Base-by-base conservation (phyloP, 2,113 vertebrate species). In the Ochotona princeps region DNA sequence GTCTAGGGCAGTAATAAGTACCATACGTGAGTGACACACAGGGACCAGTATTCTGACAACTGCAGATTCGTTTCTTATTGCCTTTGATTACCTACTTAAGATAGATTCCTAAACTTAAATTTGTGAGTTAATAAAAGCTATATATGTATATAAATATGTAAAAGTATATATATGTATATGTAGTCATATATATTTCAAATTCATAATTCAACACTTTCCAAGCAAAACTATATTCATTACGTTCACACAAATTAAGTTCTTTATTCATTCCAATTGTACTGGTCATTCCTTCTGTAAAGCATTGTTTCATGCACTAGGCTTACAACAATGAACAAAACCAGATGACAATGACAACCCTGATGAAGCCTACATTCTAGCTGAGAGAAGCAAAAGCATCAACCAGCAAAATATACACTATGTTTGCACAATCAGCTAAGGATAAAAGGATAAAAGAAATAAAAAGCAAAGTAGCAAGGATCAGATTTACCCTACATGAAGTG, bases 91-190 rank as follows among this genome's bases (percentile, higher is more conserved):
- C 74, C 83, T 67, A 63, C 35, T 79, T 79, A 70, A 2, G 13
- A 89, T 35, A 76, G 7, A 84, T 70, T 74, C 21, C 51, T 90
- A 78, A 88, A 90, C 69, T 63, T 65, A 87, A 90, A 38, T 35
- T 47, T 74, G 93, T 35, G 54, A 79, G 25, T 66, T 7, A 35
- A 89, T 80, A 88, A 69, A 54, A 47, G 54, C 15, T 57, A 57
- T 57, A 57, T 57, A 57, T 18, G 15, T 57, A 6, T 38, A 25
- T 30, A n/a, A n/a, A 18, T 47, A 86, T 35, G 65, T 17, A 32
- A 69, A 28, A 35, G 38, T 12, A 57, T 38, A 25, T 30, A 18
- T 47, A 86, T 35, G 65, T 17, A 32, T 61, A 8, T 66, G 51
- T 83, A n/a, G n/a, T n/a, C n/a, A n/a, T n/a, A 44, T 44, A 44